Conservation (phyloP, 2,113 vertebrate species). For the Hystrix brachyura region DNA sequence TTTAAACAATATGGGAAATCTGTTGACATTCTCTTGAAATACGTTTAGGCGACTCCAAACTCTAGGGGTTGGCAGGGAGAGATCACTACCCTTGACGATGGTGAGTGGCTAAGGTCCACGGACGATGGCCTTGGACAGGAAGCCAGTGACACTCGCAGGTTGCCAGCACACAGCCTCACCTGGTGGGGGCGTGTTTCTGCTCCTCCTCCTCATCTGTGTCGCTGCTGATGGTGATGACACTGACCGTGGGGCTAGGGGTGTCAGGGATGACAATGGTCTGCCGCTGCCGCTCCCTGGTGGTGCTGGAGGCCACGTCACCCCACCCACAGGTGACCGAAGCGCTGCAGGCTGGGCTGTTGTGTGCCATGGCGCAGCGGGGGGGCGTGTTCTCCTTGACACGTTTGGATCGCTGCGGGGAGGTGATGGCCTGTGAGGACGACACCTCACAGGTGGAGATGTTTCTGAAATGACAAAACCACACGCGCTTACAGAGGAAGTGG, state of each 20-base stretch:
- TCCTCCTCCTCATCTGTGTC: constrained; percentile 99
- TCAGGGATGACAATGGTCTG: constrained; percentile 99
- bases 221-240: constrained; percentile 99
- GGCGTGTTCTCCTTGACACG: constrained; percentile 99
- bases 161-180: constrained; percentile 86
- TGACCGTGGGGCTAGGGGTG: constrained; percentile 98
- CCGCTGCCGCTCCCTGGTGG: constrained; percentile 91
- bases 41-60: neutral
- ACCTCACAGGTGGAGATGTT: constrained; percentile 96
- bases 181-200: constrained; percentile 94
- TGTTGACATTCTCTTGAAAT: constrained; percentile 13
- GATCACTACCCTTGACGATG: rapidly evolving
- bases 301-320: constrained; percentile 91
- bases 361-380: constrained; percentile 95
- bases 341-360: constrained; percentile 91
- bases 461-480: constrained; percentile 83
- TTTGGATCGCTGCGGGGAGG: constrained; percentile 97
- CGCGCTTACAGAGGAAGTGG: neutral
- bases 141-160: rapidly evolving
- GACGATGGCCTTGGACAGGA: rapidly evolving
- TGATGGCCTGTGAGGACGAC: constrained; percentile 94
- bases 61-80: neutral
- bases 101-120: neutral
- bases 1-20: constrained; percentile 30
- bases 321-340: constrained; percentile 90